Conservation (phyloP, 2,888 invertebrate genomes). For the Lampropteryx suffumata region DNA sequence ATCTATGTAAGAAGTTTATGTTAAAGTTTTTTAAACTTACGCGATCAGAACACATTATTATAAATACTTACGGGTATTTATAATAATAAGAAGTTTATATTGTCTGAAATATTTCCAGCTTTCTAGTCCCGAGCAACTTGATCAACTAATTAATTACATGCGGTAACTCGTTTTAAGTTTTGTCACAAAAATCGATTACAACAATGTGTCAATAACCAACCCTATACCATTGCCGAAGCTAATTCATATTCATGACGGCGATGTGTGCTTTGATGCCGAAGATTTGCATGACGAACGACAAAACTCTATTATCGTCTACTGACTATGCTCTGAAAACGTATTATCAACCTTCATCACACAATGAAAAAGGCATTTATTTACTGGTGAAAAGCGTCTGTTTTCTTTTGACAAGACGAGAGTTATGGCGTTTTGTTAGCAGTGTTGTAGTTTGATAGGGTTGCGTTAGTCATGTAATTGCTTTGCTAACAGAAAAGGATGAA, state of each 20-base stretch:
- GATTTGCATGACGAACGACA: slow-evolving; percentile 46
- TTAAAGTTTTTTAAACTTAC: no score
- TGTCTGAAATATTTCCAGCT: no score
- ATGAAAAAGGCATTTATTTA: slow-evolving; percentile 19
- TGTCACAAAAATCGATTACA: background rate
- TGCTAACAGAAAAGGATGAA: slow-evolving; percentile 57
- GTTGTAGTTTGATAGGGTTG: slow-evolving; percentile 39
- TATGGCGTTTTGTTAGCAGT: slow-evolving; percentile 39
- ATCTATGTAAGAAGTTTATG: no score
- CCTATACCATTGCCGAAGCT: slow-evolving; percentile 11
- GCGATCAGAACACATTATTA: no score
- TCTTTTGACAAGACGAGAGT: slow-evolving; percentile 16
- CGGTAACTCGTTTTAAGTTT: no score
- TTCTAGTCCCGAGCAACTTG: no score
- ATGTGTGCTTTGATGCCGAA: slow-evolving; percentile 32
- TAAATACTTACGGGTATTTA: no score
- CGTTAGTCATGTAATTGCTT: slow-evolving; percentile 60
- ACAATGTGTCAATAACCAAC: slow-evolving; percentile 7
- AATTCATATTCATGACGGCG: slow-evolving; percentile 33
- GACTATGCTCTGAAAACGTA: slow-evolving; percentile 28
- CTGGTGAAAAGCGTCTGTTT: background rate
- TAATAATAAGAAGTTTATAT: no score
- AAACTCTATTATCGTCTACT: slow-evolving; percentile 41
- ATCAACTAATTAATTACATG: no score
- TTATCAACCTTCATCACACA: slow-evolving; percentile 7